Evolutionary conservation across 2,113 vertebrate species (phyloP).

Genomic region (Platysteira castanea): DNA sequence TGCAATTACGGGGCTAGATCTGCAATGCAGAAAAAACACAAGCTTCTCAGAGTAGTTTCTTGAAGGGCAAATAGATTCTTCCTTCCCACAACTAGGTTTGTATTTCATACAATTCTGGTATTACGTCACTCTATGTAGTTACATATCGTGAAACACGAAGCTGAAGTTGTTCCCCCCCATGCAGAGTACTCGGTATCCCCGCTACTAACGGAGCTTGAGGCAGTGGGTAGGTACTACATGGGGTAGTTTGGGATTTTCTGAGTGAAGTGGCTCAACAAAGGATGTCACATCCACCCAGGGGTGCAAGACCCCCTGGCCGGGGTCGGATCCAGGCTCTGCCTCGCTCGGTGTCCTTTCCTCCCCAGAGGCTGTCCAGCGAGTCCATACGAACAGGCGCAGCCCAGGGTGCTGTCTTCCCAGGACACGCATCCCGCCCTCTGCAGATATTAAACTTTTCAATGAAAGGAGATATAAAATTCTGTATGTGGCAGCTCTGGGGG

Average conservation of each 20-base stretch:
- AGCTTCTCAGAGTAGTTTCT: background rate
- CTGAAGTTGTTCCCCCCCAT: background rate
- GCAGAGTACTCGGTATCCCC: fast-evolving
- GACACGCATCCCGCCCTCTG: no score
- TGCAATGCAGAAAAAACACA: background rate
- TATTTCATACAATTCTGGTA: background rate
- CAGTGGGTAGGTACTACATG: fast-evolving
- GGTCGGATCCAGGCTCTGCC: no score
- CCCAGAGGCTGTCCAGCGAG: fast-evolving
- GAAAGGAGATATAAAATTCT: background rate
- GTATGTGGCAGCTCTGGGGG: fast-evolving
- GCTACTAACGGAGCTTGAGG: fast-evolving
- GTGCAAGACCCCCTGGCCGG: fast-evolving
- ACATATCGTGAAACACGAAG: background rate
- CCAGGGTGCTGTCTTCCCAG: fast-evolving
- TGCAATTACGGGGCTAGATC: background rate
- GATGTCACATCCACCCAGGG: fast-evolving
- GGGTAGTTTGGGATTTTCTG: background rate
- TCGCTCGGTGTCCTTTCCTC: fast-evolving
- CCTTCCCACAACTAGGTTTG: background rate
- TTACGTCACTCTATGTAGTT: background rate
- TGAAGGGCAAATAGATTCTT: background rate
- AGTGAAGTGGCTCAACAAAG: fast-evolving
- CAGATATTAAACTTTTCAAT: no score
- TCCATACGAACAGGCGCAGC: fast-evolving